Percentiles rank a stretch among this genome's conserved stretches.
phyloP scores from a whole-genome alignment of 2,888 invertebrate species.

The Watsonalla cultraria region DNA sequence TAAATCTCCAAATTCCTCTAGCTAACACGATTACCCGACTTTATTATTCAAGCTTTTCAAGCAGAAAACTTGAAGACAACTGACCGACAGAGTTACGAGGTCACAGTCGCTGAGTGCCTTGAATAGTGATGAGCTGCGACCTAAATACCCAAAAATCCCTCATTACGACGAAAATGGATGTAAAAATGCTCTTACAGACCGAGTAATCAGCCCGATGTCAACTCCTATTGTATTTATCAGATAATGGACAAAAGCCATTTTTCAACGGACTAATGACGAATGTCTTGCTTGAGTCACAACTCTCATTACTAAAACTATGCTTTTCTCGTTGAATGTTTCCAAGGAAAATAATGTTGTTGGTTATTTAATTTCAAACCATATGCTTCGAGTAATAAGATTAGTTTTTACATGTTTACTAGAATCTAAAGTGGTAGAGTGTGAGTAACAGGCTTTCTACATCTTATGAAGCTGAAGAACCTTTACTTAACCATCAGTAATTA shows the following conservation, averaged over 20 bases:
- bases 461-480: not conserved
- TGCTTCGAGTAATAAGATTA: not conserved
- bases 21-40: not conserved
- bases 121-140: constrained; percentile 4
- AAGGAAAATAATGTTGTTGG: not conserved
- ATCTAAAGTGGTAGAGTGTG: too few species aligned
- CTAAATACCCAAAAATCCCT: constrained; percentile 1
- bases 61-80: not conserved
- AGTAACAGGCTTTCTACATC: not conserved
- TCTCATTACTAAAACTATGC: not conserved
- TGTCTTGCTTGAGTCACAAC: not conserved
- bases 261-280: not conserved
- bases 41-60: not conserved
- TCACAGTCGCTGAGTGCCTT: not conserved
- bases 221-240: not conserved
- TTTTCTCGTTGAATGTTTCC: not conserved
- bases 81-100: not conserved
- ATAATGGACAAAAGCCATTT: not conserved
- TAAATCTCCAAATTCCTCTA: not conserved
- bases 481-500: too few species aligned
- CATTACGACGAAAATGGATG: not conserved
- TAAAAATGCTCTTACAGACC: not conserved
- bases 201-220: not conserved
- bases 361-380: not conserved
- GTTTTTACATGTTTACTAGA: too few species aligned